Evolutionary conservation across 2,797 vertebrate species (phyloP).

Genomic region (Pterois miles): DNA sequence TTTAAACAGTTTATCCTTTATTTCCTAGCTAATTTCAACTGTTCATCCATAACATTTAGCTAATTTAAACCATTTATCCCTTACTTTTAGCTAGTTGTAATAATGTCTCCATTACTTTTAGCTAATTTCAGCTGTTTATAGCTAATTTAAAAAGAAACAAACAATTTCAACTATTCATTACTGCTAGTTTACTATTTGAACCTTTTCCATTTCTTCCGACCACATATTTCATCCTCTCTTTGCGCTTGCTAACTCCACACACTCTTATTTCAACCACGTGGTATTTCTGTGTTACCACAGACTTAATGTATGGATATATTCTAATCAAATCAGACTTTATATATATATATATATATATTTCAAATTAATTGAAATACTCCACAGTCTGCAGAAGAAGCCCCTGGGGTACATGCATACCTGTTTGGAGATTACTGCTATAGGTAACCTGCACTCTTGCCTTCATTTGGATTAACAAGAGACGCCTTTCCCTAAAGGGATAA

Average conservation of each 20-base stretch:
- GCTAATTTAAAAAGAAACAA: too few relatives aligned
- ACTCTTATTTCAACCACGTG: neutral
- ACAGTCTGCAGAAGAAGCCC: neutral
- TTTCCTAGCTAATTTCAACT: neutral
- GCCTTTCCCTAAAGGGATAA: slow-evolving; percentile 13
- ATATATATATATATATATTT: too few relatives aligned
- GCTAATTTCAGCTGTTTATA: neutral
- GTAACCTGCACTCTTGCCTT: slow-evolving; percentile 1
- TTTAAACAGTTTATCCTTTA: neutral
- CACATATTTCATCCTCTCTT: neutral
- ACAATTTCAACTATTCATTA: neutral
- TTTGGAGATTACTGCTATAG: neutral
- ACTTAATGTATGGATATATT: neutral
- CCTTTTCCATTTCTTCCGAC: neutral
- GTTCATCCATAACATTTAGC: neutral
- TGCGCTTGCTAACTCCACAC: neutral
- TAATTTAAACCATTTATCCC: neutral
- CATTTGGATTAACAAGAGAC: slow-evolving; percentile 13
- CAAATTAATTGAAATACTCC: neutral
- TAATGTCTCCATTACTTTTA: neutral
- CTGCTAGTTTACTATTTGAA: neutral
- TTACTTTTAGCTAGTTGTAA: neutral
- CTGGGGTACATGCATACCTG: neutral
- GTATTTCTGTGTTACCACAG: neutral
- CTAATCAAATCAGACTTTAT: neutral